Conservation (phyloP, 2,113 vertebrate genomes). For the Thamnaconus septentrionalis region DNA sequence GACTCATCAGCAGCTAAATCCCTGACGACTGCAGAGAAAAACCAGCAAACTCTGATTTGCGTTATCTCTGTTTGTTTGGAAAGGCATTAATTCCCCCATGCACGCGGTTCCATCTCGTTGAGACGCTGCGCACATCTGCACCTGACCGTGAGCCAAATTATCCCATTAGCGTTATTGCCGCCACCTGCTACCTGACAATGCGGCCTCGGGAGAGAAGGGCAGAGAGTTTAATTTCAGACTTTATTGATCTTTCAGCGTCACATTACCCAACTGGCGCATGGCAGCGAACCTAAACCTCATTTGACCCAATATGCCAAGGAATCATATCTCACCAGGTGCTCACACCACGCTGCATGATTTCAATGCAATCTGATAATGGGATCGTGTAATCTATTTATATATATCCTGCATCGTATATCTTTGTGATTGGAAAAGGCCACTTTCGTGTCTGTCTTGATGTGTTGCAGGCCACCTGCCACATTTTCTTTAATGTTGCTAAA, state of each 20-base stretch:
- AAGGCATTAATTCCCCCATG: too few relatives aligned
- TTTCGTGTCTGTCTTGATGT: too few relatives aligned
- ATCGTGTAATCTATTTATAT: too few relatives aligned
- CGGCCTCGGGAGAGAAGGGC: slow-evolving; percentile 27
- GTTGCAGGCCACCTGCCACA: too few relatives aligned
- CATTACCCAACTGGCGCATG: slow-evolving; percentile 33
- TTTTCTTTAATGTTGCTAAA: too few relatives aligned
- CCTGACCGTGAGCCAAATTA: slow-evolving; percentile 60
- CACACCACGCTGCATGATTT: not conserved
- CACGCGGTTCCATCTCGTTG: too few relatives aligned
- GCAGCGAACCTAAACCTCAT: slow-evolving; percentile 35
- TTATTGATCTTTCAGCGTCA: slow-evolving; percentile 62
- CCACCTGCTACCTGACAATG: slow-evolving; percentile 63
- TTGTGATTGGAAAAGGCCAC: too few relatives aligned
- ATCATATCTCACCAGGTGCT: not conserved
- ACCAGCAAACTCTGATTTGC: too few relatives aligned
- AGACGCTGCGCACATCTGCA: slow-evolving; percentile 27
- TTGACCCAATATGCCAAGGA: not conserved
- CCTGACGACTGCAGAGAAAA: too few relatives aligned
- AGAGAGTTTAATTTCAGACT: slow-evolving; percentile 33
- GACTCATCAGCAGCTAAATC: too few relatives aligned
- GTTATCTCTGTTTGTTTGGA: too few relatives aligned
- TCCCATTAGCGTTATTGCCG: slow-evolving; percentile 76
- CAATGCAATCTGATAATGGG: not conserved
- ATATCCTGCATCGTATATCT: too few relatives aligned